Conservation (phyloP, 2,888 invertebrate genomes). For the Metallyticus violacea region DNA sequence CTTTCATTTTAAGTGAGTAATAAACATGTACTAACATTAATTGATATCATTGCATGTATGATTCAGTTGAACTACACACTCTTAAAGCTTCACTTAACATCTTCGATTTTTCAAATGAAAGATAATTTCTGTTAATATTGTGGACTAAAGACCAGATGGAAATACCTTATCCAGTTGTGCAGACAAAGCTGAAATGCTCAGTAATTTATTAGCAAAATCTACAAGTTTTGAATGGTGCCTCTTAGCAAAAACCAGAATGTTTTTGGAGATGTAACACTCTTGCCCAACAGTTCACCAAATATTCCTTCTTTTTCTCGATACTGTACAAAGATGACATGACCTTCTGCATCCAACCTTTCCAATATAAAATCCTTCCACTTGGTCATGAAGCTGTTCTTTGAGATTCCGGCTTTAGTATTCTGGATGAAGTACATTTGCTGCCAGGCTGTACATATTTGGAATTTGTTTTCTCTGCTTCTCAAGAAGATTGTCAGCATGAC, state of each 20-base stretch:
- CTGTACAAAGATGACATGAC: background rate
- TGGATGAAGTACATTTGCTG: background rate
- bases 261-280: background rate
- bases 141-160: no score
- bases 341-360: background rate
- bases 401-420: background rate
- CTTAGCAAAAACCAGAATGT: background rate
- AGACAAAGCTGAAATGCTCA: no score
- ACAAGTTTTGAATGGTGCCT: background rate
- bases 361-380: background rate
- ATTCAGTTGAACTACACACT: no score
- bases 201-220: no score
- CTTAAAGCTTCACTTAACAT: no score
- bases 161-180: no score
- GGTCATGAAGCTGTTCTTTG: background rate
- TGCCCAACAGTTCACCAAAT: background rate
- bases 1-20: no score
- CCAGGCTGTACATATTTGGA: background rate
- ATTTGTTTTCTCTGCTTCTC: background rate
- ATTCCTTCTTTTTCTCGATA: background rate
- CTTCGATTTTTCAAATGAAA: no score
- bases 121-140: no score
- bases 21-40: no score
- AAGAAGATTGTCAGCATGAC: background rate
- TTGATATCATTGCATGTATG: no score